Evolutionary conservation across 2,113 vertebrate genomes (phyloP), one percentile per base, ranked within the genome.

Genomic region (Equus przewalskii): DNA sequence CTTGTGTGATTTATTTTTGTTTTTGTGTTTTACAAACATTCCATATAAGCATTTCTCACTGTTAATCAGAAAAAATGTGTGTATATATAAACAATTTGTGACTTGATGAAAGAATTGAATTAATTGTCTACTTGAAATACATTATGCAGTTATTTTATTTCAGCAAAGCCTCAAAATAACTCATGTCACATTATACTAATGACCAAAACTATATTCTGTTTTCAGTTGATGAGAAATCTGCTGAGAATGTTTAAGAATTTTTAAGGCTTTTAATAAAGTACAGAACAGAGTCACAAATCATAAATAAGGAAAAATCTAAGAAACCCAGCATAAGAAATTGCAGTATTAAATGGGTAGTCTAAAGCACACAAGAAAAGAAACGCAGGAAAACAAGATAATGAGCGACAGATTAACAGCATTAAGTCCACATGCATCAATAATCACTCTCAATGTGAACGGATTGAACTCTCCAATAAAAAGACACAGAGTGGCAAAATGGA

Each of bases 1-100:
- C 44, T 69, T 75, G 36, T 83, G 49, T 88, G 36, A 6, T 87
- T 89, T 76, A 75, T 84, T 93, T 91, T 44, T 75, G 5, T 73
- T 90, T 75, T 14, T 84, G 8, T 44, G 73, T 78, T 91, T 96
- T 89, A 85, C 26, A 94, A 81, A 33, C 6, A 72, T 89, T 92
- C 30, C 62, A 49, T 64, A 62, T 72, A 80, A 88, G 24, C 28
- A 86, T 83, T 33, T 89, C 16, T 82, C 16, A 89, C 6, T 58
- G 14, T 64, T 89, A 94, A 67, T 46, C 73, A 67, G 14, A 14
- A 49, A 75, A 89, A 91, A 70, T 12, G n/a, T 62, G 1, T 54
- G 19, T 36, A 12, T 44, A 33, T 28, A 22, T 46, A 80, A 72
- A 82, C 30, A 92, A 83, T 78, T 72, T 73, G 12, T 94, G 67